Evolutionary conservation across 2,888 invertebrate species (phyloP).

Genomic region (Physocephala rufipes): DNA sequence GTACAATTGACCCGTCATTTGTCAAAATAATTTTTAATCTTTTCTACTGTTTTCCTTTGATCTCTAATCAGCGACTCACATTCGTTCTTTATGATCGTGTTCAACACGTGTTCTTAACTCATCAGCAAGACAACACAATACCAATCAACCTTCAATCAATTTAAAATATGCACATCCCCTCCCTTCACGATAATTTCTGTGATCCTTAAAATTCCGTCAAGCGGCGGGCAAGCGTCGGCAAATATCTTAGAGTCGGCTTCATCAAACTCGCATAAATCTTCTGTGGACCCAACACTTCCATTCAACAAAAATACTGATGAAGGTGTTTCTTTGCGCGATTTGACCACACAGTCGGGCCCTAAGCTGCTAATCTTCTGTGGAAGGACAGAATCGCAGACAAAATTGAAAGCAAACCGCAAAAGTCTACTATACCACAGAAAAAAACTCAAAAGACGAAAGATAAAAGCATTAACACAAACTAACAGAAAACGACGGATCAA

Average conservation of each 20-base stretch:
- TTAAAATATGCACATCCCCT: slow-evolving; percentile 41
- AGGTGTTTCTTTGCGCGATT: slow-evolving; percentile 41
- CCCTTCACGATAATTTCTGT: slow-evolving; percentile 3
- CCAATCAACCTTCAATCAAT: slow-evolving; percentile 62
- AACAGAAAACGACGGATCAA: slow-evolving; percentile 18
- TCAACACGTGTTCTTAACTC: slow-evolving; percentile 63
- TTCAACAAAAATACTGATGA: slow-evolving; percentile 44
- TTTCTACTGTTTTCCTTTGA: slow-evolving; percentile 8
- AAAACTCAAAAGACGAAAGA: slow-evolving; percentile 31
- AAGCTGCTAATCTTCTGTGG: slow-evolving; percentile 17
- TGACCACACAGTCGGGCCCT: slow-evolving; percentile 46
- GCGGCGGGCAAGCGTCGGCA: slow-evolving; percentile 37
- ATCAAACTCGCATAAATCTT: slow-evolving; percentile 63
- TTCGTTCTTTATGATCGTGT: slow-evolving; percentile 51
- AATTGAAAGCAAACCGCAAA: too few relatives aligned
- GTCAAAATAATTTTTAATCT: slow-evolving; percentile 57
- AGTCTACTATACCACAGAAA: not conserved
- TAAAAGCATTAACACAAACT: slow-evolving; percentile 35
- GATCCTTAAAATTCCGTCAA: not conserved
- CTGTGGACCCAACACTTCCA: slow-evolving; percentile 52
- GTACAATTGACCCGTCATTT: slow-evolving; percentile 61
- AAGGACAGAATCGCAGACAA: not conserved
- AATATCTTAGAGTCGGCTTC: slow-evolving; percentile 54
- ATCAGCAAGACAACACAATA: slow-evolving; percentile 48
- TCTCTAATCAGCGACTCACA: slow-evolving; percentile 19